Conservation (phyloP, 2,888 invertebrate genomes). For the Drosophila neutralis region DNA sequence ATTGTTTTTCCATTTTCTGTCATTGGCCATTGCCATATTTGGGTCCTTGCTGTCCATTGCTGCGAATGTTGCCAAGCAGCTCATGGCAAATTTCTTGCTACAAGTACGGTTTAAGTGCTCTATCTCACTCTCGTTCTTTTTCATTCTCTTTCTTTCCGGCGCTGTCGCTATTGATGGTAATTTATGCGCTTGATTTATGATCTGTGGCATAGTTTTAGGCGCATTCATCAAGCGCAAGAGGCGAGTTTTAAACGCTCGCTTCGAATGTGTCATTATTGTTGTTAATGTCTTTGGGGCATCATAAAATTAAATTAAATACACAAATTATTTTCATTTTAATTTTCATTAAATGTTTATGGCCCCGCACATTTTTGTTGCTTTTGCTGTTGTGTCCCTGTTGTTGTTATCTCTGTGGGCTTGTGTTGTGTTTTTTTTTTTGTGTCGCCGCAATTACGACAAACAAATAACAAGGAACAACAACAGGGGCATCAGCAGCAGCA, state of each 20-base stretch:
- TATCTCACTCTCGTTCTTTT: neutral
- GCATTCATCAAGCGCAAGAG: constrained; percentile 59
- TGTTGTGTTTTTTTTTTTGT: constrained; percentile 38
- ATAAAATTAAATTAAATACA: constrained; percentile 80
- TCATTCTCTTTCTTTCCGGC: neutral
- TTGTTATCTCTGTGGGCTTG: constrained; percentile 48
- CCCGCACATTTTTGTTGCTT: constrained; percentile 47
- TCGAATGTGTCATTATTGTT: constrained; percentile 33
- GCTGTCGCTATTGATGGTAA: constrained; percentile 45
- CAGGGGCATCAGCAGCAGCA: constrained; percentile 20
- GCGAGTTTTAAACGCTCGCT: constrained; percentile 38
- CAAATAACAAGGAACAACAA: constrained; percentile 62
- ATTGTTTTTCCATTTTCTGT: constrained; percentile 77
- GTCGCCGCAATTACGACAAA: constrained; percentile 75
- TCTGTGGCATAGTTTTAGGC: constrained; percentile 80
- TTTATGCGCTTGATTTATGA: constrained; percentile 79
- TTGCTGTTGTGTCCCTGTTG: constrained; percentile 24
- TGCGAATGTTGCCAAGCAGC: neutral
- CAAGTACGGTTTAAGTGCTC: neutral
- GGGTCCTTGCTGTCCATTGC: neutral
- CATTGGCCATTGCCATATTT: constrained; percentile 24
- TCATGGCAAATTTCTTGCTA: neutral
- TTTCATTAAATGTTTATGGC: constrained; percentile 78
- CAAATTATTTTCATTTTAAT: constrained; percentile 81
- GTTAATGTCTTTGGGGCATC: constrained; percentile 66